Evolutionary conservation across 2,113 vertebrate species (phyloP).

Genomic region (Emydocephalus ijimae): DNA sequence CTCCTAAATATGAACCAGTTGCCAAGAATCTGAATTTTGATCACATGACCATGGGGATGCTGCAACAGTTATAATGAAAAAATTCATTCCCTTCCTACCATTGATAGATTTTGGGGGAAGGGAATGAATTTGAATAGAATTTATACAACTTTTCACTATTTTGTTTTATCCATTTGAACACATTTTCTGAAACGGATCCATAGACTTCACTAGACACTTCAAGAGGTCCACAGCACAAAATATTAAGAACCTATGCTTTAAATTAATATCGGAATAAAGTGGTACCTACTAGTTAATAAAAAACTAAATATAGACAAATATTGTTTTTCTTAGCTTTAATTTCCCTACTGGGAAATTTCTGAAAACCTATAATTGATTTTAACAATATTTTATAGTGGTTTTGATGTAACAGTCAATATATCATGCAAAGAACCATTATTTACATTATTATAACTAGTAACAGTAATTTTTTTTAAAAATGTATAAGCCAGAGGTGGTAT

Average conservation of each 20-base stretch:
- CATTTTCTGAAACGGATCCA: neutral
- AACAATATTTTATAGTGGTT: neutral
- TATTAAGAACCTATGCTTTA: neutral
- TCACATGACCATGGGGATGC: neutral
- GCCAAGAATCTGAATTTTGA: neutral
- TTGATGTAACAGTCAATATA: neutral
- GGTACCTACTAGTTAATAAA: neutral
- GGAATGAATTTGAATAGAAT: neutral
- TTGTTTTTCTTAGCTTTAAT: conserved; percentile 25
- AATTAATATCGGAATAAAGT: neutral
- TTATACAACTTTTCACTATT: neutral
- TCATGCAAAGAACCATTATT: neutral
- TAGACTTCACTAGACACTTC: neutral
- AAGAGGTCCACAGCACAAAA: neutral
- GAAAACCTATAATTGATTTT: neutral
- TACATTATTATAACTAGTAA: neutral
- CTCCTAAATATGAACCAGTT: neutral
- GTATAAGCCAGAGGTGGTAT: no score
- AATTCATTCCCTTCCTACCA: neutral
- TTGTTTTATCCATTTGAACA: neutral
- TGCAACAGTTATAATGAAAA: neutral
- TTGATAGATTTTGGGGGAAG: neutral
- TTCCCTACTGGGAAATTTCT: conserved; percentile 1
- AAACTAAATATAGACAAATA: neutral
- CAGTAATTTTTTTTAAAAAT: neutral